Evolutionary conservation across 2,888 invertebrate genomes (phyloP).

Genomic region (Nysson spinosus): DNA sequence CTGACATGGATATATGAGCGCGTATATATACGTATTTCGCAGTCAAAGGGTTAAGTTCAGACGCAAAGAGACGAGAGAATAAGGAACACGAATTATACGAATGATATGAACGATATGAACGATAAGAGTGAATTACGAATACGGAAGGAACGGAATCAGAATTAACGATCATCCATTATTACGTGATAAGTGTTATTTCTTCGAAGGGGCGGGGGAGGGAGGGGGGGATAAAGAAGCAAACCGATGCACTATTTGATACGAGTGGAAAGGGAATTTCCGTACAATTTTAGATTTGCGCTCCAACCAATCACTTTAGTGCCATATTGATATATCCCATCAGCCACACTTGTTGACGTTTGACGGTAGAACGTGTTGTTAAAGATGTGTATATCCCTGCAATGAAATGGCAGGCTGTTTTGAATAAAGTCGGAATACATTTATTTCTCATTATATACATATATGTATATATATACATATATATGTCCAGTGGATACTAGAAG

Average conservation of each 20-base stretch:
- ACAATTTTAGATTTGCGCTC: constrained; percentile 53
- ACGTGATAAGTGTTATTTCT: constrained; percentile 30
- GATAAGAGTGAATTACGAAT: no score
- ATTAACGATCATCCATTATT: constrained; percentile 24
- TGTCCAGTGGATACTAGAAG: no score
- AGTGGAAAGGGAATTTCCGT: constrained; percentile 35
- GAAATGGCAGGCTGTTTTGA: constrained; percentile 59
- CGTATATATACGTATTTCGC: no score
- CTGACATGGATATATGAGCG: no score
- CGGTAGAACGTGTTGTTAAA: constrained; percentile 62
- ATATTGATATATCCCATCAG: constrained; percentile 62
- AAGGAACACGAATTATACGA: no score
- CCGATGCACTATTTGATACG: constrained; percentile 21
- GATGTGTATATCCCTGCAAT: constrained; percentile 62
- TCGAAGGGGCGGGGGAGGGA: constrained; percentile 7
- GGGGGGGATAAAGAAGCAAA: not conserved
- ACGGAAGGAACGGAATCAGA: not conserved
- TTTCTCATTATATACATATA: constrained; percentile 49
- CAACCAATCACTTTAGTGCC: constrained; percentile 67
- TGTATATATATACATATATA: constrained; percentile 5
- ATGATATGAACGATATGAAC: no score
- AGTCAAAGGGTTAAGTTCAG: no score
- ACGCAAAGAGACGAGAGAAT: no score
- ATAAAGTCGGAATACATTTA: constrained; percentile 54
- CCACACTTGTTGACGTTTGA: constrained; percentile 64